Evolutionary conservation across 35 echinoderm and acorn worm genomes (phyloP).

Genomic region (Holothuria glaberrima): DNA sequence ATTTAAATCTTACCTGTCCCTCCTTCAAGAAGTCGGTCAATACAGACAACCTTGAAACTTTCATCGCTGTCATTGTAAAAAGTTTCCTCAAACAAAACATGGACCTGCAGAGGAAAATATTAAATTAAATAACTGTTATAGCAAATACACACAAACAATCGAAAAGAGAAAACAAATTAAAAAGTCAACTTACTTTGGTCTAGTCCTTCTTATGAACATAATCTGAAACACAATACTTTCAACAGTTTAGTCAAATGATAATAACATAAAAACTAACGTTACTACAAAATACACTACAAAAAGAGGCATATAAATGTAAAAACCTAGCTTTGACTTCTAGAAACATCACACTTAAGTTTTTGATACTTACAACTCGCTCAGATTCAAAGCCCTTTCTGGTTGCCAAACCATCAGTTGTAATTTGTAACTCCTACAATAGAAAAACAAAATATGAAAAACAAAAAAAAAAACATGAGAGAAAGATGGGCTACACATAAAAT

Average conservation of each 20-base stretch:
- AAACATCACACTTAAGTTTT: too few species aligned
- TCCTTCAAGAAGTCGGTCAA: constrained; percentile 92
- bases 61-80: constrained; percentile 91
- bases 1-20: constrained; percentile 82
- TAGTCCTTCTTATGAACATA: too few species aligned
- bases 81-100: constrained; percentile 95
- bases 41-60: constrained; percentile 89
- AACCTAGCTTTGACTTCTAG: too few species aligned
- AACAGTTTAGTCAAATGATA: too few species aligned
- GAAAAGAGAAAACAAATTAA: too few species aligned
- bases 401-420: constrained; percentile 70
- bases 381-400: constrained; percentile 92
- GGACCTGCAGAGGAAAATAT: constrained; percentile 58
- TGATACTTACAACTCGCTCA: constrained; percentile 67
- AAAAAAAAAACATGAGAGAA: constrained; percentile 22
- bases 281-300: too few species aligned
- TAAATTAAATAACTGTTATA: neutral
- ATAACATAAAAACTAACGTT: too few species aligned
- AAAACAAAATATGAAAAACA: neutral
- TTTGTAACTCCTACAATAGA: constrained; percentile 74
- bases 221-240: too few species aligned
- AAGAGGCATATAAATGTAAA: too few species aligned
- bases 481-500: neutral
- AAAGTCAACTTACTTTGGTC: too few species aligned
- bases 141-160: neutral